Base-by-base conservation (phyloP, 1,140 invertebrate genomes). In the Ostrea edulis region DNA sequence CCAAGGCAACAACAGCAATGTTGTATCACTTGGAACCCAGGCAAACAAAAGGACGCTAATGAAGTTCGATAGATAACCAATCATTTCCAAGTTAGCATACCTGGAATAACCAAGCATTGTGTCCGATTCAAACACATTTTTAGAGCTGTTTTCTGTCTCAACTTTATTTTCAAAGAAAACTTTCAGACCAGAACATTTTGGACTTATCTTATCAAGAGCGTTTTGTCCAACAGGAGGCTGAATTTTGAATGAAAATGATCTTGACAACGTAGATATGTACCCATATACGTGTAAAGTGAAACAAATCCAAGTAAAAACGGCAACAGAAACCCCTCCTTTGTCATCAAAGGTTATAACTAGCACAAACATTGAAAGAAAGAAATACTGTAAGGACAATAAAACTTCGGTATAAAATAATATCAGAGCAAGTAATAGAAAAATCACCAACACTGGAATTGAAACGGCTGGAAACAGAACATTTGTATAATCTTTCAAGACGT, bases 211-310 rank as follows among this genome's bases (percentile, higher is more conserved):
- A 88, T 90, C 17, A 88, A 82, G 25, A 17, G 88, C 53, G 58
- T 84, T 84, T n/a, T 29, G 62, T 8, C 92, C 92, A 9, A 92
- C 82, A 20, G 92, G 92, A 29, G 92, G 52, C 54, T 90, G 90
- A 22, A 89, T 90, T 14, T 62, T 44, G 1, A 90, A 87, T 84
- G 86, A 81, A 25, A 85, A 51, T 3, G 91, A 35, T 44, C 89
- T 53, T 12, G 87, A 88, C 5, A 92, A 85, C 83, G 90, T 88
- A 0, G 91, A 91, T 2, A 90, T 88, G 20, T 92, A 84, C 0
- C 91, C 91, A 87, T 93, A 93, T 5, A 93, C 84, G 14, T 92
- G 91, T 5, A 92, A 82, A 5, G 92, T 44, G 20, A 93, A 90
- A 51, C 90, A 86, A n/a, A 92, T 86, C 91, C 90, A 92, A 22